These are phyloP conservation scores for Parnassius glacialis DNA, from an alignment of 2,888 invertebrate species.

Conservation along the genomic window DNA sequence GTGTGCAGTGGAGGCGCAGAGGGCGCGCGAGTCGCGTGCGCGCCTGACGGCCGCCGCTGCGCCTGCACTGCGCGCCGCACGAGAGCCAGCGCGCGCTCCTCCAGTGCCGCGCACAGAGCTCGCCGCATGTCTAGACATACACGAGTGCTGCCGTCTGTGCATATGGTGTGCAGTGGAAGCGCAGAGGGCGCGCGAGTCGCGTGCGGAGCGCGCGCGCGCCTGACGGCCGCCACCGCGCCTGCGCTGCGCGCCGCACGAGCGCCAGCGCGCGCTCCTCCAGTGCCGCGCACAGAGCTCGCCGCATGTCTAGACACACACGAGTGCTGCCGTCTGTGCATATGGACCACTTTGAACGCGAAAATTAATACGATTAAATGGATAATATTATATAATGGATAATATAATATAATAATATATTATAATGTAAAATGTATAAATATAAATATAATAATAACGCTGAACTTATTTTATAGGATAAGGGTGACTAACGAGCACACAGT, in stretches of 20 bases:
- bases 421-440: too few species aligned
- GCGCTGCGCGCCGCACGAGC: slow-evolving; percentile 61
- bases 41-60: slow-evolving; percentile 68
- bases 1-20: too few species aligned
- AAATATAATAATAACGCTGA: too few species aligned
- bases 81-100: slow-evolving; percentile 63
- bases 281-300: slow-evolving; percentile 42
- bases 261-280: slow-evolving; percentile 59
- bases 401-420: too few species aligned
- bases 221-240: slow-evolving; percentile 69
- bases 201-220: slow-evolving; percentile 53
- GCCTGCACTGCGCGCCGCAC: slow-evolving; percentile 61
- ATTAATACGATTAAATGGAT: too few species aligned
- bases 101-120: slow-evolving; percentile 43
- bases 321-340: slow-evolving; percentile 1
- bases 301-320: slow-evolving; percentile 43
- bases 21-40: slow-evolving; percentile 51
- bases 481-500: too few species aligned
- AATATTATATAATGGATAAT: too few species aligned
- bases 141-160: too few species aligned
- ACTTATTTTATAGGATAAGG: too few species aligned
- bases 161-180: slow-evolving; percentile 39
- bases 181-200: slow-evolving; percentile 39
- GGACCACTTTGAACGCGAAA: too few species aligned
- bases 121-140: neutral